A percentile compares a stretch with the other conserved stretches of the same genome.
Evolutionary conservation across 2,888 invertebrate species (phyloP).

Genomic region (Ormyrus thymus): DNA sequence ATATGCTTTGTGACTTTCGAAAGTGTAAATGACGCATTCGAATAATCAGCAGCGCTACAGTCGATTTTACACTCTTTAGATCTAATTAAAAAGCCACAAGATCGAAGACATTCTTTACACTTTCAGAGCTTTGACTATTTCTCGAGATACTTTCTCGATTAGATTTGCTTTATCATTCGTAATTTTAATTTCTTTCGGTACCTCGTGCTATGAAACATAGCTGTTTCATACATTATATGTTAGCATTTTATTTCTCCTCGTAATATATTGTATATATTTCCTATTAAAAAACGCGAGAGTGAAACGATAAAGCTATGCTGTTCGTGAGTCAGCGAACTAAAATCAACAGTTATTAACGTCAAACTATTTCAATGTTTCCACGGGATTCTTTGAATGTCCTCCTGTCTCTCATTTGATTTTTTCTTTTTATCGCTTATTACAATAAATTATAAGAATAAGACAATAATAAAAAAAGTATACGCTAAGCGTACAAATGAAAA

Average conservation of each 20-base stretch:
- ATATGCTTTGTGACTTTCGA: conserved; percentile 56
- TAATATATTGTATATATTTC: conserved; percentile 50
- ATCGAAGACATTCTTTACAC: conserved; percentile 49
- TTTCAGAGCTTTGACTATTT: conserved; percentile 55
- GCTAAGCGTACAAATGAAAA: conserved; percentile 40
- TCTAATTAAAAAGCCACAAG: conserved; percentile 42
- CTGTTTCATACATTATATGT: conserved; percentile 35
- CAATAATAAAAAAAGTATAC: conserved; percentile 45
- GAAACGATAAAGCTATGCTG: conserved; percentile 54
- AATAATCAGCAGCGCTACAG: conserved; percentile 40
- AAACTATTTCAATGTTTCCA: conserved; percentile 51
- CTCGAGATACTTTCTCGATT: conserved; percentile 46
- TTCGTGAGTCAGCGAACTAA: conserved; percentile 50
- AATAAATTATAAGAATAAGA: conserved; percentile 60
- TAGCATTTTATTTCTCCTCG: conserved; percentile 41
- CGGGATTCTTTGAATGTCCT: conserved; percentile 53
- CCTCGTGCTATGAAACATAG: conserved; percentile 41
- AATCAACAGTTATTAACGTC: conserved; percentile 53
- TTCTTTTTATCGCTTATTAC: conserved; percentile 18
- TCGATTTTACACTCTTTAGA: conserved; percentile 42
- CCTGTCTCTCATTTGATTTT: conserved; percentile 47
- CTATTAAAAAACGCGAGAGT: conserved; percentile 51
- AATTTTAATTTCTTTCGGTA: conserved; percentile 51
- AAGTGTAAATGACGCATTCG: conserved; percentile 55
- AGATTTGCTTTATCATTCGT: conserved; percentile 46